These are phyloP conservation scores for Holotrichia oblita DNA, from an alignment of 1,140 invertebrate species.

Conservation along the genomic window DNA sequence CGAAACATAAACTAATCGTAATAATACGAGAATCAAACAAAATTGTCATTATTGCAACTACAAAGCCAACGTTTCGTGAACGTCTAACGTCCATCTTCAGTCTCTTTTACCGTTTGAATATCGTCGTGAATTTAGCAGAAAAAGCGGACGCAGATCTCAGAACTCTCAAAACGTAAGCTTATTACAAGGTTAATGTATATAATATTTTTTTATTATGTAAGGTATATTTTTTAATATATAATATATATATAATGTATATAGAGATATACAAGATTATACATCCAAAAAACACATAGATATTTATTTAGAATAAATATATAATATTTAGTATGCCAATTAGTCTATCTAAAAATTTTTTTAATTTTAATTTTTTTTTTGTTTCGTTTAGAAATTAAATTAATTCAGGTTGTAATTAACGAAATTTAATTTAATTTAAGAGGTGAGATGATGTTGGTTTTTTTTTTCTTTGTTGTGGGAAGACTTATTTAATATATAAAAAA, in stretches of 20 bases:
- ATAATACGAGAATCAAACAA: slow-evolving; percentile 37
- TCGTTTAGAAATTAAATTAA: background rate
- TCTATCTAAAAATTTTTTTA: slow-evolving; percentile 50
- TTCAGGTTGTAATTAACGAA: background rate
- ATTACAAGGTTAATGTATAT: background rate
- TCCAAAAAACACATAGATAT: slow-evolving; percentile 50
- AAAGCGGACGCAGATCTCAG: slow-evolving; percentile 34
- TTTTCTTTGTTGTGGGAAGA: background rate
- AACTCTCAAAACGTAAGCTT: slow-evolving; percentile 31
- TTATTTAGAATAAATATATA: slow-evolving; percentile 21
- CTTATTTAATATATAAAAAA: background rate
- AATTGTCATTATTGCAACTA: slow-evolving; percentile 51
- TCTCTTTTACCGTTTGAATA: background rate
- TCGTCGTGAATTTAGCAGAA: slow-evolving; percentile 22
- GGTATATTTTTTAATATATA: slow-evolving; percentile 19
- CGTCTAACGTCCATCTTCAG: slow-evolving; percentile 5
- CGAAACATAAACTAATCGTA: slow-evolving; percentile 48
- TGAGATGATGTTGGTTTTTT: background rate
- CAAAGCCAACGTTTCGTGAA: slow-evolving; percentile 43
- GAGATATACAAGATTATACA: slow-evolving; percentile 49
- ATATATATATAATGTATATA: slow-evolving; percentile 18
- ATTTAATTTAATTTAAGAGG: background rate
- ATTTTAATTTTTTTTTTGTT: slow-evolving; percentile 28
- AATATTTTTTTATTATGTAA: background rate
- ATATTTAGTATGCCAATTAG: slow-evolving; percentile 50